phyloP scores from a whole-genome alignment of 2,888 invertebrate species.

The Octonoba sinensis region DNA sequence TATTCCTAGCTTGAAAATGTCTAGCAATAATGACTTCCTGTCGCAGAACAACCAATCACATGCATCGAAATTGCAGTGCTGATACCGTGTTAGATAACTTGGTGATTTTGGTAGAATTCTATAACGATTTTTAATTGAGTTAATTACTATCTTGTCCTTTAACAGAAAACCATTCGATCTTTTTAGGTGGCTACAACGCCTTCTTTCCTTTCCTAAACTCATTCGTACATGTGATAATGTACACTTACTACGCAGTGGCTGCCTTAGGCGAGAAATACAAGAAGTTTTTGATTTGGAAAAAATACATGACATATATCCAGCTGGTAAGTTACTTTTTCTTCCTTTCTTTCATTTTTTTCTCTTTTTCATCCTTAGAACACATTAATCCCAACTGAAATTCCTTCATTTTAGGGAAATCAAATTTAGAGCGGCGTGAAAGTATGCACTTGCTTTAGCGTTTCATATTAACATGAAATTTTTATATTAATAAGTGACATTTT shows the following conservation, averaged over 20 bases:
- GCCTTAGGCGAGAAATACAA: slow-evolving; percentile 46
- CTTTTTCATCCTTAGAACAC: no score
- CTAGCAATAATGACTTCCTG: no score
- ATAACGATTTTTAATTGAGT: no score
- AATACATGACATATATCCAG: slow-evolving; percentile 60
- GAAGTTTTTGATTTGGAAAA: slow-evolving; percentile 56
- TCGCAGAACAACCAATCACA: no score
- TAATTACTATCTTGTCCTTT: no score
- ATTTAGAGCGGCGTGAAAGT: not conserved
- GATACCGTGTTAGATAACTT: no score
- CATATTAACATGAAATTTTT: no score
- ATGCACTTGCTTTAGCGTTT: not conserved
- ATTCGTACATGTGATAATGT: slow-evolving; percentile 59
- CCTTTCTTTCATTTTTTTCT: not conserved
- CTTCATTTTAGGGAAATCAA: not conserved
- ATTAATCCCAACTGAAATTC: no score
- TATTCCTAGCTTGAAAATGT: no score
- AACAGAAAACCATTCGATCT: not conserved
- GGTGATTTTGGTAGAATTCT: no score
- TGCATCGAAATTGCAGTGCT: no score
- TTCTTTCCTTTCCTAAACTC: slow-evolving; percentile 57
- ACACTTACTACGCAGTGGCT: slow-evolving; percentile 53
- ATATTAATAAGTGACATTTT: no score
- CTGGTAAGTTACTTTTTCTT: slow-evolving; percentile 26
- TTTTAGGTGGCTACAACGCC: slow-evolving; percentile 57